phyloP scores from a whole-genome alignment of 2,797 vertebrate species.

The Parauchenoglanis ngamensis region DNA sequence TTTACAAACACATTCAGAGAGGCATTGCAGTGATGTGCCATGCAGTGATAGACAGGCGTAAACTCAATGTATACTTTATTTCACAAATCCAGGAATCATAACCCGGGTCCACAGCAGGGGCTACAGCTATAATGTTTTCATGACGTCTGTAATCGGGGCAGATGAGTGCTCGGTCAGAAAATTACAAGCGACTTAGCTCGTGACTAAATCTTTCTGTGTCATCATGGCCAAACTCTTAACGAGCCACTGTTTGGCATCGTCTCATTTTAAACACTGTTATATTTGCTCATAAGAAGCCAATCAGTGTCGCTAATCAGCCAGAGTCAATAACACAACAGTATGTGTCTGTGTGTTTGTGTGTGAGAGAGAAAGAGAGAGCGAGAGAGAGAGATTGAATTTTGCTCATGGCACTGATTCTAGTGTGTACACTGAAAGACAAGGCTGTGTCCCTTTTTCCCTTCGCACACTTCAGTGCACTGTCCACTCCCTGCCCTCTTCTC shows the following conservation, averaged over 20 bases:
- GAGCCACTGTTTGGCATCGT: neutral
- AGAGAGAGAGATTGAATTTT: neutral
- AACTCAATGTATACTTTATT: neutral
- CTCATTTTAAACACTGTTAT: conserved; percentile 7
- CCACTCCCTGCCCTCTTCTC: conserved; percentile 9
- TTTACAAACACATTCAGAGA: neutral
- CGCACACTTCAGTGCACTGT: neutral
- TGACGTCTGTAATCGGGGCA: neutral
- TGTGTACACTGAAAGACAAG: neutral
- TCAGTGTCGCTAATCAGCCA: conserved; percentile 8
- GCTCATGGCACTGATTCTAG: conserved; percentile 18
- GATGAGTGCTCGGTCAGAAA: neutral
- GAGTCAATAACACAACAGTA: neutral
- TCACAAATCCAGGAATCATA: neutral
- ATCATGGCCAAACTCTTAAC: neutral
- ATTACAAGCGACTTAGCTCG: neutral
- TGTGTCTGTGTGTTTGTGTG: conserved; percentile 22
- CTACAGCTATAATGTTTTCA: neutral
- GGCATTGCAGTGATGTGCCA: too few species aligned
- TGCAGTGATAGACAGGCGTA: neutral
- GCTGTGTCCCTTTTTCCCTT: conserved; percentile 7
- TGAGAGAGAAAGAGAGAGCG: neutral
- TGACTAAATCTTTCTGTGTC: neutral
- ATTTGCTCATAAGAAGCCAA: neutral
- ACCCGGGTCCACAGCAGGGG: neutral